These are phyloP conservation scores for Lanius collurio DNA, from an alignment of 2,113 vertebrate species.

Conservation along the genomic window DNA sequence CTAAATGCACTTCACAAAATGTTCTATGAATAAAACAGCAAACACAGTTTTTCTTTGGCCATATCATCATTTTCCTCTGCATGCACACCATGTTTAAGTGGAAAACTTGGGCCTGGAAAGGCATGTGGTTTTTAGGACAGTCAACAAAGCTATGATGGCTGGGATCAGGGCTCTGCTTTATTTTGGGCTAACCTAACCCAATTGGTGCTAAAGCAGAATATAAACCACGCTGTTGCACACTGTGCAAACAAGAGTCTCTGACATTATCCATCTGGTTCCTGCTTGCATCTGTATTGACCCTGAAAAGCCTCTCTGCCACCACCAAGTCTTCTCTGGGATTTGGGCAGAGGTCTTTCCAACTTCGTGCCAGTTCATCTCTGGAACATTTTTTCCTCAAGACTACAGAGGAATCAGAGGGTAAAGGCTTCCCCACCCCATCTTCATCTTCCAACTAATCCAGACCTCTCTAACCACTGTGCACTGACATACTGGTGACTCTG, in stretches of 20 bases:
- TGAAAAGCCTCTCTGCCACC: neutral
- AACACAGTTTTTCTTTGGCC: neutral
- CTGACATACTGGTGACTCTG: neutral
- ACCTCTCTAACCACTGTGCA: neutral
- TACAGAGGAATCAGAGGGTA: neutral
- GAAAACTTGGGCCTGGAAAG: slow-evolving; percentile 7
- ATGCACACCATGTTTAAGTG: neutral
- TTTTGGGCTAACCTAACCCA: neutral
- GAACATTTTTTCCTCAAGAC: neutral
- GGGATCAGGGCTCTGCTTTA: neutral
- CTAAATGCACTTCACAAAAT: slow-evolving; percentile 63
- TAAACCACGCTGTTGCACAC: neutral
- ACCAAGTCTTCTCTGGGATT: neutral
- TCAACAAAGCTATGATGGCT: neutral
- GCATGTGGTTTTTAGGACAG: neutral
- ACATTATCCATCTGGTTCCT: neutral
- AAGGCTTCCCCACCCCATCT: neutral
- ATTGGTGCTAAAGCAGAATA: neutral
- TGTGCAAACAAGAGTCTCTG: neutral
- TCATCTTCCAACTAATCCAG: neutral
- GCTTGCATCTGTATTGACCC: neutral
- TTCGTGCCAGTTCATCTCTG: accelerated
- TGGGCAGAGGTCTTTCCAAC: neutral
- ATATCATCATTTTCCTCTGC: neutral
- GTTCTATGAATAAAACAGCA: slow-evolving; percentile 63